Evolutionary conservation across 2,113 vertebrate species (phyloP).

Genomic region (Australoheros scitulus): DNA sequence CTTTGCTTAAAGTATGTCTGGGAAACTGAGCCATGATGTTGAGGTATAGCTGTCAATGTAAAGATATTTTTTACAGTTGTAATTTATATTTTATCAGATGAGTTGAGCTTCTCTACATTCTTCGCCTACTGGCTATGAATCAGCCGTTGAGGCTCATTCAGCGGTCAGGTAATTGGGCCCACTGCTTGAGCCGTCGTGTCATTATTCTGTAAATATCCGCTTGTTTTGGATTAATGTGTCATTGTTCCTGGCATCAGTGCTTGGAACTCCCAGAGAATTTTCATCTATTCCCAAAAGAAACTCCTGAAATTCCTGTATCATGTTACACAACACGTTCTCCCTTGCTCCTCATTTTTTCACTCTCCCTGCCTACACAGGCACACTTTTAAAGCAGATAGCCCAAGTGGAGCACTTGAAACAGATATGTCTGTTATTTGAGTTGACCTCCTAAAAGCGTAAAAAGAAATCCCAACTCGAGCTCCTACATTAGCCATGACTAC

Average conservation of each 20-base stretch:
- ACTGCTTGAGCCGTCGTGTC: not conserved
- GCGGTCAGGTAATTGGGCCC: not conserved
- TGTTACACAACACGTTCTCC: constrained; percentile 12
- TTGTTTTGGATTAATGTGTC: constrained; percentile 15
- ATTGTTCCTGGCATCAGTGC: not conserved
- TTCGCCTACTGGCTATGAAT: not conserved
- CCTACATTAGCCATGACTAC: constrained; percentile 57
- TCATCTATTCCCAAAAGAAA: constrained; percentile 15
- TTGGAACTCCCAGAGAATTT: not conserved
- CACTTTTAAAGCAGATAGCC: constrained; percentile 40
- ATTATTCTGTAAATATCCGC: constrained; percentile 3
- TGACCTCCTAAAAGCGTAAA: constrained; percentile 54
- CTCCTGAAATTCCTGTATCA: constrained; percentile 16
- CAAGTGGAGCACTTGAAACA: constrained; percentile 46
- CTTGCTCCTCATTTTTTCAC: constrained; percentile 10
- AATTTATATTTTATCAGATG: not conserved
- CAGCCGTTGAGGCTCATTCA: not conserved
- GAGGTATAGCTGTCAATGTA: not conserved
- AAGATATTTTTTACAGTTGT: not conserved
- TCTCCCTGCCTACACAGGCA: constrained; percentile 22
- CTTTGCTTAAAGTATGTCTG: not conserved
- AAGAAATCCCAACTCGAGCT: constrained; percentile 36
- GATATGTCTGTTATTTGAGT: constrained; percentile 52
- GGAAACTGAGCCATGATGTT: not conserved
- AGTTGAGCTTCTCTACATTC: not conserved